Percentiles rank a stretch among this genome's conserved stretches.
phyloP scores from a whole-genome alignment of 2,888 invertebrate species.

The Drosophila rubida region DNA sequence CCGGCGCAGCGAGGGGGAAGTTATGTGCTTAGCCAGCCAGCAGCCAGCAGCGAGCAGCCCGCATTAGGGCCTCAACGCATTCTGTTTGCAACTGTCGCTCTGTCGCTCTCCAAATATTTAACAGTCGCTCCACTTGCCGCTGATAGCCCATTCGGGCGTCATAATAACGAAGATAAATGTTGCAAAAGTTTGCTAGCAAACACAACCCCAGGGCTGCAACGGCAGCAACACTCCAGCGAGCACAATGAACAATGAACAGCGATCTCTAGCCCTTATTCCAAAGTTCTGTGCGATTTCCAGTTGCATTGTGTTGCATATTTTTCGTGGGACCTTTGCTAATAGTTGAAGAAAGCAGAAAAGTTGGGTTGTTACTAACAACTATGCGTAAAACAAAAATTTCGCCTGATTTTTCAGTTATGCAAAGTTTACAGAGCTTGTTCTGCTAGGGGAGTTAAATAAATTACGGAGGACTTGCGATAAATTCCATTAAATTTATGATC shows the following conservation, averaged over 20 bases:
- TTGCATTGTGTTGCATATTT: conserved; percentile 68
- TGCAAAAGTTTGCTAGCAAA: conserved; percentile 65
- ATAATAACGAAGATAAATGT: conserved; percentile 81
- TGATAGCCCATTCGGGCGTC: conserved; percentile 81
- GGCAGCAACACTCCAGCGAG: background rate
- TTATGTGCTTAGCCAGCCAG: conserved; percentile 44
- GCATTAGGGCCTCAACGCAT: conserved; percentile 51
- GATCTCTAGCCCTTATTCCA: background rate
- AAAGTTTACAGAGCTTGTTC: conserved; percentile 47
- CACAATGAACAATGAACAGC: background rate
- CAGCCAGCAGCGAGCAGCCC: no score
- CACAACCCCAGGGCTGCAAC: conserved; percentile 34
- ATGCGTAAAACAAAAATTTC: conserved; percentile 57
- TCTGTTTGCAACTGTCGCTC: conserved; percentile 50
- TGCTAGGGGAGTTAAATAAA: conserved; percentile 15
- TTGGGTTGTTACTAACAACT: background rate
- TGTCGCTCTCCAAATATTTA: conserved; percentile 68
- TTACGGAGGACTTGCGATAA: conserved; percentile 5
- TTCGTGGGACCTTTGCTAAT: conserved; percentile 36
- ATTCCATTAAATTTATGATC: background rate
- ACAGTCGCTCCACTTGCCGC: conserved; percentile 72
- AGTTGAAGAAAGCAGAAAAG: conserved; percentile 13
- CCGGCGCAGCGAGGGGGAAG: background rate
- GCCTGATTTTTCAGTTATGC: conserved; percentile 29
- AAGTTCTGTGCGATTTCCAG: conserved; percentile 41